Percentiles rank a stretch among this genome's conserved stretches.
Evolutionary conservation across 2,797 vertebrate species (phyloP).

Genomic region (Alectoris magna): DNA sequence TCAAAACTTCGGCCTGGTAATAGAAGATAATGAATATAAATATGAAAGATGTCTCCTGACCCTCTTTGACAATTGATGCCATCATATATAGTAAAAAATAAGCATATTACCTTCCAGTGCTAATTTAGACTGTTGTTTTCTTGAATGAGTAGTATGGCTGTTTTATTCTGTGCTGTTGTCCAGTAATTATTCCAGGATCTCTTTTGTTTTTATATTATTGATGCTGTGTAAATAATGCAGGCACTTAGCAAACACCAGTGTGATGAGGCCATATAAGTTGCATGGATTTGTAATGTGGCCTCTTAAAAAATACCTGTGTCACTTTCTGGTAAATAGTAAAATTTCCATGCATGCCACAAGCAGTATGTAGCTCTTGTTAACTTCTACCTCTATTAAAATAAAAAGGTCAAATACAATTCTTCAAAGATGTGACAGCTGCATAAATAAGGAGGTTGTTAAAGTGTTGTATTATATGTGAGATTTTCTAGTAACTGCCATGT

Average conservation of each 20-base stretch:
- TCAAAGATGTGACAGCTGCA: background rate
- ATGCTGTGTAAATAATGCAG: background rate
- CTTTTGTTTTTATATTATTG: background rate
- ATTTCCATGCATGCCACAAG: background rate
- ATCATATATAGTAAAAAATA: background rate
- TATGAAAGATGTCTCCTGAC: background rate
- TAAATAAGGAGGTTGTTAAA: background rate
- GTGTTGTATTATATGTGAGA: background rate
- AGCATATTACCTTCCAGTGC: background rate
- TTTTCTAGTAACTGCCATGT: background rate
- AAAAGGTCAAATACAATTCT: background rate
- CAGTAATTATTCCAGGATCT: background rate
- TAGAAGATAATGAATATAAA: background rate
- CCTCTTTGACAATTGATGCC: background rate
- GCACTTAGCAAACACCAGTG: background rate
- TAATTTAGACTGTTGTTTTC: background rate
- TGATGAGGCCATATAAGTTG: background rate
- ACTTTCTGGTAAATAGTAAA: background rate
- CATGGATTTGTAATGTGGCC: background rate
- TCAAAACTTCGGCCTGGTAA: background rate
- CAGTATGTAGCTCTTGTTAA: background rate
- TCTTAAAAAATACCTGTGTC: background rate
- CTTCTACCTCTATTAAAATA: background rate
- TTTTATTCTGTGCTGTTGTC: background rate
- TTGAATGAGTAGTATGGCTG: background rate